These are phyloP conservation scores for Drosophila meridionalis DNA, from an alignment of 2,888 invertebrate genomes.

Conservation along the genomic window DNA sequence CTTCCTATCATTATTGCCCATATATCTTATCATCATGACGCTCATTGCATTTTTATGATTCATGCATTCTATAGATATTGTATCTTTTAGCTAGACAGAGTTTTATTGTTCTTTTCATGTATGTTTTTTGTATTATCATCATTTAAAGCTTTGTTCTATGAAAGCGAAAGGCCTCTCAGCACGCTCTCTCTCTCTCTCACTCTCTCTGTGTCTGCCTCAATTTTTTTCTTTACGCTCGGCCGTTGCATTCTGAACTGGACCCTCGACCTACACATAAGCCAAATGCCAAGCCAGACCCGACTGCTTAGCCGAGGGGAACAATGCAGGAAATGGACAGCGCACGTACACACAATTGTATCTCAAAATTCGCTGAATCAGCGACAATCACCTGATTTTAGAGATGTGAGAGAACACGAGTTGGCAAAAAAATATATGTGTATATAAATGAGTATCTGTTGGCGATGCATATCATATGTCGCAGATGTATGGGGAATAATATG, in stretches of 20 bases:
- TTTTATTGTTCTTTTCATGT: slow-evolving; percentile 2
- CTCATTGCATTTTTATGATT: slow-evolving; percentile 37
- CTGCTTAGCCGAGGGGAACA: background rate
- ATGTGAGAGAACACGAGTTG: slow-evolving; percentile 1
- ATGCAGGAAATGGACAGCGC: slow-evolving; percentile 21
- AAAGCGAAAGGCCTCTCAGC: slow-evolving; percentile 65
- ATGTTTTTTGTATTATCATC: slow-evolving; percentile 31
- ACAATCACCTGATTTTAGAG: slow-evolving; percentile 46
- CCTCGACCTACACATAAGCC: slow-evolving; percentile 6
- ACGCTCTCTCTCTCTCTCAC: background rate
- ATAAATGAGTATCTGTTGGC: background rate
- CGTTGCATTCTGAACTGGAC: slow-evolving; percentile 27
- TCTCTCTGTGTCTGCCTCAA: background rate
- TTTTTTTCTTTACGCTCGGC: background rate
- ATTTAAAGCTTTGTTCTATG: slow-evolving; percentile 46
- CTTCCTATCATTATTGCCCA: slow-evolving; percentile 7
- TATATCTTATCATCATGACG: slow-evolving; percentile 15
- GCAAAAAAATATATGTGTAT: background rate
- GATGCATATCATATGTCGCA: background rate
- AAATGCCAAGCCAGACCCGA: background rate
- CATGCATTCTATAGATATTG: slow-evolving; percentile 39
- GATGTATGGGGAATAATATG: background rate
- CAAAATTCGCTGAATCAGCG: slow-evolving; percentile 40
- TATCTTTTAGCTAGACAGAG: slow-evolving; percentile 58
- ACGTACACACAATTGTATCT: slow-evolving; percentile 23